Conservation (phyloP, 2,797 vertebrate species). For the Kryptopterus vitreolus region DNA sequence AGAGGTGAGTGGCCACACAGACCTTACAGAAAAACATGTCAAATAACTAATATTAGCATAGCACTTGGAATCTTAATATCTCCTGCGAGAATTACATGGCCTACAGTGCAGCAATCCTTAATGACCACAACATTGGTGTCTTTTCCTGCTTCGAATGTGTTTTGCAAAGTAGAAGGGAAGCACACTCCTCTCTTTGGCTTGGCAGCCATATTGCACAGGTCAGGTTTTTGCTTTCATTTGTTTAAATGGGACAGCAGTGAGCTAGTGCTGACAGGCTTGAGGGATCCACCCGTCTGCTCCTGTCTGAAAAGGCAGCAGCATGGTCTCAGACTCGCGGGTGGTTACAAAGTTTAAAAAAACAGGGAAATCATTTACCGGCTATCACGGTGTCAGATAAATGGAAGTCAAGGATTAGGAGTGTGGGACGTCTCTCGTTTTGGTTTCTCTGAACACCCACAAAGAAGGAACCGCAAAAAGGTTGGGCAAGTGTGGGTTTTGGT, state of each 20-base stretch:
- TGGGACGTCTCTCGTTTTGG: neutral
- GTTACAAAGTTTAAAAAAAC: constrained; percentile 46
- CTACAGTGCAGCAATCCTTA: constrained; percentile 1
- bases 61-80: constrained; percentile 3
- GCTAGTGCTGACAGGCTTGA: constrained; percentile 45
- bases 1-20: neutral
- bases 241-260: constrained; percentile 46
- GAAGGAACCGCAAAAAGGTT: neutral
- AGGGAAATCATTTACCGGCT: constrained; percentile 56
- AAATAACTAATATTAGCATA: neutral
- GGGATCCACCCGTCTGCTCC: constrained; percentile 40
- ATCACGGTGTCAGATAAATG: constrained; percentile 49
- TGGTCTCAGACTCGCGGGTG: neutral
- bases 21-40: constrained; percentile 3
- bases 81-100: neutral
- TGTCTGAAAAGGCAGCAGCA: constrained; percentile 16
- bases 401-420: constrained; percentile 41
- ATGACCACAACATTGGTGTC: neutral
- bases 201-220: constrained; percentile 41
- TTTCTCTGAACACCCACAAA: neutral
- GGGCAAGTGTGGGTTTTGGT: neutral
- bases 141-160: constrained; percentile 13
- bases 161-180: constrained; percentile 3
- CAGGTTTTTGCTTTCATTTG: constrained; percentile 45
- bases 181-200: constrained; percentile 34